phyloP scores from a whole-genome alignment of 2,113 vertebrate genomes.

The Anser brachyrhynchus region DNA sequence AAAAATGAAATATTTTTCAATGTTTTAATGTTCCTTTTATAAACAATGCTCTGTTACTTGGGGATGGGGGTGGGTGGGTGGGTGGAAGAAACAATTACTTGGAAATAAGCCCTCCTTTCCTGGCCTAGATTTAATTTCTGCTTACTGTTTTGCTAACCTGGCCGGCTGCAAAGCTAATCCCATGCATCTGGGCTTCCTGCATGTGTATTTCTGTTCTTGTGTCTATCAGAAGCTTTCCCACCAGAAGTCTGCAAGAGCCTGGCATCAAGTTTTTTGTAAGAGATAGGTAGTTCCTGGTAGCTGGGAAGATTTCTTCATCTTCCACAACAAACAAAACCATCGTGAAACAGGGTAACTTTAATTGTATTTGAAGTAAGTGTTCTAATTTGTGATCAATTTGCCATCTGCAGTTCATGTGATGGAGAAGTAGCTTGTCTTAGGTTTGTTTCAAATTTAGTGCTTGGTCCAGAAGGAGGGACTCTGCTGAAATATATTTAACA shows the following conservation, averaged over 20 bases:
- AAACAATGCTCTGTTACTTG: conserved; percentile 43
- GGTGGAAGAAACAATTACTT: neutral
- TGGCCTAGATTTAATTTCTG: conserved; percentile 24
- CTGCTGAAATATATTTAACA: neutral
- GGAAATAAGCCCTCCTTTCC: neutral
- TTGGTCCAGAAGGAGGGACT: neutral
- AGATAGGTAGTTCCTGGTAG: neutral
- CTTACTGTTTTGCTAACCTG: neutral
- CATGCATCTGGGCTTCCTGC: neutral
- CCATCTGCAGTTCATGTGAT: neutral
- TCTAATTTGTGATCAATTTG: neutral
- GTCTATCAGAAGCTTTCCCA: neutral
- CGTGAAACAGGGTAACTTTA: neutral
- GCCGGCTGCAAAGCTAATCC: neutral
- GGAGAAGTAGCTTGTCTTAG: neutral
- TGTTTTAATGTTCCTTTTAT: conserved; percentile 69
- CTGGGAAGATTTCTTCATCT: neutral
- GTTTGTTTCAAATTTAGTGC: neutral
- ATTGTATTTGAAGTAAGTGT: neutral
- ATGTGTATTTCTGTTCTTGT: neutral
- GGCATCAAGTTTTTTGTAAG: neutral
- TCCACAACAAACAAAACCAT: neutral
- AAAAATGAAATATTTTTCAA: conserved; percentile 57
- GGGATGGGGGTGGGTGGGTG: neutral
- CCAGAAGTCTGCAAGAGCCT: neutral